A percentile compares a stretch with the other conserved stretches of the same genome.
These are phyloP conservation scores for Porites australiensis DNA, from an alignment of 64 coral and sea anemone genomes.

Conservation along the genomic window DNA sequence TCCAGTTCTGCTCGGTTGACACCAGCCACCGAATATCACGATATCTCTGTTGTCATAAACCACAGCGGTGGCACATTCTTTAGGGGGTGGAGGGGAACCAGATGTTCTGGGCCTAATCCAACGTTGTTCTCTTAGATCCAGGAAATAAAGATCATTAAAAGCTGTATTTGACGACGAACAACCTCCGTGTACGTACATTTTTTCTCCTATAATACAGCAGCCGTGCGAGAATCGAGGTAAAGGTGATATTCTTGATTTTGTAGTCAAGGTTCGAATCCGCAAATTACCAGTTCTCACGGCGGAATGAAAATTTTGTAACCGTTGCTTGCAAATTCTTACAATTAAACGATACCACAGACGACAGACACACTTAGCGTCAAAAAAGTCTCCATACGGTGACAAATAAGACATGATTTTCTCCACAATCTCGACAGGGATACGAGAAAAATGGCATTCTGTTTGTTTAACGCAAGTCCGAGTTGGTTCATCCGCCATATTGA, in stretches of 20 bases:
- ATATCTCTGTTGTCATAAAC: constrained; percentile 59
- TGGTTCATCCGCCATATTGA: constrained; percentile 71
- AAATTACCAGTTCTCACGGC: constrained; percentile 79
- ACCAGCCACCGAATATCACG: constrained; percentile 96
- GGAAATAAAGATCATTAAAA: constrained; percentile 90
- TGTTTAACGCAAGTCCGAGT: background rate
- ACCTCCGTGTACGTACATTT: constrained; percentile 93
- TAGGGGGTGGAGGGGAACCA: constrained; percentile 82
- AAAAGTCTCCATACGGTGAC: constrained; percentile 86
- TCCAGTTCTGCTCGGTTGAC: constrained; percentile 81
- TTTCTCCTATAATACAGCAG: constrained; percentile 68
- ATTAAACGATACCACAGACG: constrained; percentile 85
- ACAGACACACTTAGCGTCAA: constrained; percentile 82
- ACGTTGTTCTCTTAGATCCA: constrained; percentile 79
- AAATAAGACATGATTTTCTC: constrained; percentile 89
- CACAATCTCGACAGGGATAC: constrained; percentile 77
- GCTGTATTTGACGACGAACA: constrained; percentile 96
- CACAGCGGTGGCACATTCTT: constrained; percentile 94
- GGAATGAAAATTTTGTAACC: constrained; percentile 69
- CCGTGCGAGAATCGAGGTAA: constrained; percentile 88
- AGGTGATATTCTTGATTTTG: constrained; percentile 74
- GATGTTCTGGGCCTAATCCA: constrained; percentile 71
- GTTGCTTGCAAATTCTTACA: constrained; percentile 69
- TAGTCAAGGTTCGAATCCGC: constrained; percentile 56
- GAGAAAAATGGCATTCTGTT: constrained; percentile 44